These are phyloP conservation scores for Sebastes steindachneri DNA, from an alignment of 2,797 vertebrate genomes.

Conservation along the genomic window DNA sequence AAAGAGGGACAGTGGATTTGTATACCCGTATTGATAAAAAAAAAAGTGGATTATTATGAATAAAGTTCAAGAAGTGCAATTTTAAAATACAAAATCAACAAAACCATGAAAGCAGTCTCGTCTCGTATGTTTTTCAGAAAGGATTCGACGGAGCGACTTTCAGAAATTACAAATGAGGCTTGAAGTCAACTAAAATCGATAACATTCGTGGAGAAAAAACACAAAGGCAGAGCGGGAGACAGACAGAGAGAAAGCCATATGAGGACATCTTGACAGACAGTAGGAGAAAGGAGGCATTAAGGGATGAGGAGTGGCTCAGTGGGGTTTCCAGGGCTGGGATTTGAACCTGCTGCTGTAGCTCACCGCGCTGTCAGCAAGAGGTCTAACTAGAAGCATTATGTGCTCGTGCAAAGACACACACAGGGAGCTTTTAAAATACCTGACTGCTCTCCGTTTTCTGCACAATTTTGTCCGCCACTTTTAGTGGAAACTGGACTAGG, in stretches of 20 bases:
- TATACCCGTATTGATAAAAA: not conserved
- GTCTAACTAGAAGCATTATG: slow-evolving; percentile 48
- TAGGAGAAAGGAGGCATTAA: slow-evolving; percentile 59
- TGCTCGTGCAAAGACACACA: slow-evolving; percentile 22
- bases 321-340: slow-evolving; percentile 44
- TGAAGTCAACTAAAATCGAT: not conserved
- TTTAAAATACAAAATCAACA: not conserved
- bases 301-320: slow-evolving; percentile 39
- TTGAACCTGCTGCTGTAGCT: slow-evolving; percentile 76
- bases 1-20: not conserved
- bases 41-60: not conserved
- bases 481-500: not conserved
- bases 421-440: slow-evolving; percentile 37
- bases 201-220: not conserved
- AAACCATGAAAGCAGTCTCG: not conserved
- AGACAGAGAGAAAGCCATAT: not conserved
- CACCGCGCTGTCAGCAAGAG: slow-evolving; percentile 66
- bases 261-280: slow-evolving; percentile 33
- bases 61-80: not conserved
- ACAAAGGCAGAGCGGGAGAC: not conserved
- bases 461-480: not conserved
- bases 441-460: not conserved
- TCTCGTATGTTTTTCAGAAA: not conserved
- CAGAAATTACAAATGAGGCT: not conserved
- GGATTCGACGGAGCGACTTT: not conserved